Evolutionary conservation across 2,113 vertebrate species (phyloP).

Genomic region (Oxygymnocypris stewartii): DNA sequence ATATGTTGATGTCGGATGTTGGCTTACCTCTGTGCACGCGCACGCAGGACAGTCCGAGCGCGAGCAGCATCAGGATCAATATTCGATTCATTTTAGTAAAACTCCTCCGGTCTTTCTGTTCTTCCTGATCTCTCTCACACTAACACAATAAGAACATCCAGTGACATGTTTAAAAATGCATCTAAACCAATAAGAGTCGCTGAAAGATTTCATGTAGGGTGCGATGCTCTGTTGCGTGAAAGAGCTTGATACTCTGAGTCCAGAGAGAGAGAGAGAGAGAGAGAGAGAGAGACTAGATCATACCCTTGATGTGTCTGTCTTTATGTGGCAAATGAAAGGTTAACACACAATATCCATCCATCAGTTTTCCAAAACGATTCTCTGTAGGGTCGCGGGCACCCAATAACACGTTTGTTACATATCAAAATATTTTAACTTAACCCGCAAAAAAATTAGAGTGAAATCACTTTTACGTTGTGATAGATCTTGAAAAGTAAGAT

Average conservation of each 20-base stretch:
- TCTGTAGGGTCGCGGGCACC: background rate
- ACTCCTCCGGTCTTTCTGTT: background rate
- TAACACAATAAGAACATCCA: background rate
- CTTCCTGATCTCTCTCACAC: background rate
- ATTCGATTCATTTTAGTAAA: slow-evolving; percentile 14
- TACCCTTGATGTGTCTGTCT: background rate
- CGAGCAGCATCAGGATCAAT: slow-evolving; percentile 6
- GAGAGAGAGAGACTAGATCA: background rate
- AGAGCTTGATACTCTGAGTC: background rate
- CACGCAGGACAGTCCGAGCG: slow-evolving; percentile 4
- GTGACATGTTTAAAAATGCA: background rate
- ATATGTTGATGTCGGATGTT: background rate
- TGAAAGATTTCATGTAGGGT: background rate
- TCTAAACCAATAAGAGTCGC: background rate
- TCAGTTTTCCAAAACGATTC: background rate
- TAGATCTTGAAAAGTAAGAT: background rate
- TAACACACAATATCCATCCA: background rate
- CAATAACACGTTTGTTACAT: background rate
- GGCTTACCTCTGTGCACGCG: slow-evolving; percentile 11
- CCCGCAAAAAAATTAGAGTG: too few species aligned
- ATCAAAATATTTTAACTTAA: background rate
- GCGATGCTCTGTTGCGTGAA: background rate
- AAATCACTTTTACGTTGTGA: background rate
- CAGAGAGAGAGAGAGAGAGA: background rate
- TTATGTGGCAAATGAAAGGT: background rate